A percentile compares a stretch with the other conserved stretches of the same genome.
Evolutionary conservation across 1,140 invertebrate species (phyloP).

Genomic region (Gonioctena quinquepunctata): DNA sequence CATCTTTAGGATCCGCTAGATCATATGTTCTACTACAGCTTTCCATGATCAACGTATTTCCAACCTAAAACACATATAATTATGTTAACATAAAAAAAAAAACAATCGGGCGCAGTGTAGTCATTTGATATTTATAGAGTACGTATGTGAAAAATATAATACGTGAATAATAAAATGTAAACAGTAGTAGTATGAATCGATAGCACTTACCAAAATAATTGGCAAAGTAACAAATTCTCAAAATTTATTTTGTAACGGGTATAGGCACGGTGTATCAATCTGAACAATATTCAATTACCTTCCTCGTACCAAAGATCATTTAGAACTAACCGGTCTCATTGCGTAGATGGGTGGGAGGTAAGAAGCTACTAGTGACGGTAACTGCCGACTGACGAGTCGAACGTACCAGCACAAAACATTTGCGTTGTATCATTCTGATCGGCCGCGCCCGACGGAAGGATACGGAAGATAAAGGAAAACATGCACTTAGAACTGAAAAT

Average conservation of each 20-base stretch:
- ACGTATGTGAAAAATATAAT: too few species aligned
- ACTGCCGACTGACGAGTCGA: too few species aligned
- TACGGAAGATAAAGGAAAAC: too few species aligned
- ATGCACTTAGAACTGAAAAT: too few species aligned
- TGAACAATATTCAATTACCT: neutral
- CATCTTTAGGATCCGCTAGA: neutral
- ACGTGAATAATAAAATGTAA: neutral
- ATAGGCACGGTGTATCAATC: too few species aligned
- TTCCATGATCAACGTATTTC: neutral
- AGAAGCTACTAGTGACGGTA: too few species aligned
- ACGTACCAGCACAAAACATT: too few species aligned
- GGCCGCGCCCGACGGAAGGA: too few species aligned
- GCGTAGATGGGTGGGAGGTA: too few species aligned
- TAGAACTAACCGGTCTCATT: neutral
- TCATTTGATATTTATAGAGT: too few species aligned
- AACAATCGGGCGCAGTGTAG: neutral
- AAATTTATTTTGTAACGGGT: neutral
- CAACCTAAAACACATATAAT: neutral
- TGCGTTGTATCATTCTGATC: too few species aligned
- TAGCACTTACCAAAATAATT: neutral
- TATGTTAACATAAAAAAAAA: neutral
- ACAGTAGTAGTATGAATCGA: neutral
- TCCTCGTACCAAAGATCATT: neutral
- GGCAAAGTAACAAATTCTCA: neutral
- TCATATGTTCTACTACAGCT: neutral